Evolutionary conservation across 2,113 vertebrate genomes (phyloP).

Genomic region (Dipodomys ordii): DNA sequence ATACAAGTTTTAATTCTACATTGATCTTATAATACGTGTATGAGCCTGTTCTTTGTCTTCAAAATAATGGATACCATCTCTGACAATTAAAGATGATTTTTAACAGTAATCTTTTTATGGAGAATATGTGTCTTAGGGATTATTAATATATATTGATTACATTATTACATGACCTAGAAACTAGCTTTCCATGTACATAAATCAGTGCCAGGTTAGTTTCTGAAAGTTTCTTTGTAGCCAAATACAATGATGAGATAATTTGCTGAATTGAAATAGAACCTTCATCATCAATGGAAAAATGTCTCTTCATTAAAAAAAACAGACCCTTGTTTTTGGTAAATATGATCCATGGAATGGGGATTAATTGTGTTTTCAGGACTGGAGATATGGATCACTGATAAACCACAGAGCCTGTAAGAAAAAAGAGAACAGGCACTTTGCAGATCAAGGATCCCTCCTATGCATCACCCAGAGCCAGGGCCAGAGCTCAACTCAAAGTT

Average conservation of each 20-base stretch:
- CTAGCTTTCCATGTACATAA: constrained; percentile 8
- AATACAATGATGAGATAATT: not conserved
- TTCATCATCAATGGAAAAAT: constrained; percentile 40
- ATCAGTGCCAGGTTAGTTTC: not conserved
- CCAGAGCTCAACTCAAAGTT: no score
- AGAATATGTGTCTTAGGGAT: not conserved
- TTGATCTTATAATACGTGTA: not conserved
- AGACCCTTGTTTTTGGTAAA: not conserved
- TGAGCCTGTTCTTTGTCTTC: constrained; percentile 8
- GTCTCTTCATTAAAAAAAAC: no score
- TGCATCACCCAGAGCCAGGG: no score
- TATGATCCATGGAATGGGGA: not conserved
- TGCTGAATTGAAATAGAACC: not conserved
- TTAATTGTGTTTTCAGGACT: constrained; percentile 36
- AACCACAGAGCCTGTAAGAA: no score
- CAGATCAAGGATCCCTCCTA: no score
- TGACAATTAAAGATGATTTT: constrained; percentile 2
- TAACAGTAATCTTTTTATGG: constrained; percentile 39
- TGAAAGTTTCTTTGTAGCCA: not conserved
- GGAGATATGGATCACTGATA: no score
- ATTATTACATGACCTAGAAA: not conserved
- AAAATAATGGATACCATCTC: constrained; percentile 9
- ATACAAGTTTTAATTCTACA: not conserved
- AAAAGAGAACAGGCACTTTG: no score
- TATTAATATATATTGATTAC: not conserved